Percentiles rank a stretch among this genome's conserved stretches.
Conservation (phyloP, 2,113 vertebrate species). For the Sakesphorus luctuosus region DNA sequence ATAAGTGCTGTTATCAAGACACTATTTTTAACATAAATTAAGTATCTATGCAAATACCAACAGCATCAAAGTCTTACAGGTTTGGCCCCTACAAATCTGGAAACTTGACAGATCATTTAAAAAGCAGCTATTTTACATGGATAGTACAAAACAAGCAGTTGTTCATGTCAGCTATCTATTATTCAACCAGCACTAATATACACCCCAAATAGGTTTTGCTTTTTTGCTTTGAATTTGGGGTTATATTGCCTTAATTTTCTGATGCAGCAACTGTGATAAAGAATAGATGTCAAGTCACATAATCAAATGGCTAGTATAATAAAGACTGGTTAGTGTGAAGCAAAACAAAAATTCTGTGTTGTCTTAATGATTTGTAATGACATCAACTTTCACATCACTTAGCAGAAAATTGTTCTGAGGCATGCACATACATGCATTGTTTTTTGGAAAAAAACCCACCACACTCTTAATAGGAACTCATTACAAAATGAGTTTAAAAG, state of each 20-base stretch:
- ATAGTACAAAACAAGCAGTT: not conserved
- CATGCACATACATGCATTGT: not conserved
- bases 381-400: not conserved
- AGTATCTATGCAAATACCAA: not conserved
- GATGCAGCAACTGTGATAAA: not conserved
- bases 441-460: not conserved
- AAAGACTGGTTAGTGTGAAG: not conserved
- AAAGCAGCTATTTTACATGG: slow-evolving; percentile 15
- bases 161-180: not conserved
- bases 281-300: not conserved
- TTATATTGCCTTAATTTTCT: not conserved
- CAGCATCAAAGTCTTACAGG: not conserved
- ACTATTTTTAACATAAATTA: not conserved
- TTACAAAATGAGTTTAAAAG: not conserved
- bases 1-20: not conserved
- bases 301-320: not conserved
- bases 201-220: slow-evolving; percentile 11
- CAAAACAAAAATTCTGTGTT: not conserved
- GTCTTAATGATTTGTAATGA: not conserved
- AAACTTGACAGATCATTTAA: not conserved
- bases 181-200: slow-evolving; percentile 13
- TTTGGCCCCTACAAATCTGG: not conserved
- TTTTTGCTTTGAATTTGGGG: slow-evolving; percentile 35
- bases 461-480: not conserved
- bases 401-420: not conserved